phyloP scores from a whole-genome alignment of 2,888 invertebrate species.

The Yponomeuta malinellus region DNA sequence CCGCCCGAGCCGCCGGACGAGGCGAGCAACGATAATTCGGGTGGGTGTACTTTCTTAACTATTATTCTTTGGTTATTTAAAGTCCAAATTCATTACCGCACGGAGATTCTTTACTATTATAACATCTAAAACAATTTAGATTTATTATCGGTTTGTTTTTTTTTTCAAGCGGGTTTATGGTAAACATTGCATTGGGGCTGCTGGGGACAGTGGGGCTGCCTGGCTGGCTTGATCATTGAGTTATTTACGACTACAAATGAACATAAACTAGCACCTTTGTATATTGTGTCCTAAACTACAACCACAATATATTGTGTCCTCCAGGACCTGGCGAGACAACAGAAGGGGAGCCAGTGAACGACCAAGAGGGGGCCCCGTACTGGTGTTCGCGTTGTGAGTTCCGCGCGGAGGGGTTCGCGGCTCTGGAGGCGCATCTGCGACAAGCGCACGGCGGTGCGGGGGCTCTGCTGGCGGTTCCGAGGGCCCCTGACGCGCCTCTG shows the following conservation, averaged over 20 bases:
- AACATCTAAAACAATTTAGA: too few relatives aligned
- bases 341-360: constrained; percentile 29
- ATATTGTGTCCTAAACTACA: neutral
- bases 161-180: too few relatives aligned
- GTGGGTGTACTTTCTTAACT: neutral
- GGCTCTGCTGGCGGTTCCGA: constrained; percentile 73
- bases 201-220: too few relatives aligned
- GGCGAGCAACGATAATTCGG: constrained; percentile 25
- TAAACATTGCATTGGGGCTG: too few relatives aligned
- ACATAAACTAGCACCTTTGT: neutral
- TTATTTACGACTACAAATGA: too few relatives aligned
- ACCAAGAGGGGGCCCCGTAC: constrained; percentile 41
- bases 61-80: neutral
- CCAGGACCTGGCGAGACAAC: constrained; percentile 20
- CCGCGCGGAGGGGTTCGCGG: constrained; percentile 64
- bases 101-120: too few relatives aligned
- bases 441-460: constrained; percentile 69
- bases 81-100: too few relatives aligned
- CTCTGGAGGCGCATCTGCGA: constrained; percentile 67
- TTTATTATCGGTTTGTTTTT: too few relatives aligned
- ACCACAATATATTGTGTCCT: neutral
- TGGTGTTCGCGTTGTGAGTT: constrained; percentile 69
- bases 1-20: constrained; percentile 31
- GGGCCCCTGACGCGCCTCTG: constrained; percentile 80
- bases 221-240: too few relatives aligned